Evolutionary conservation across 2,113 vertebrate species (phyloP).

Genomic region (Leuciscus idus): DNA sequence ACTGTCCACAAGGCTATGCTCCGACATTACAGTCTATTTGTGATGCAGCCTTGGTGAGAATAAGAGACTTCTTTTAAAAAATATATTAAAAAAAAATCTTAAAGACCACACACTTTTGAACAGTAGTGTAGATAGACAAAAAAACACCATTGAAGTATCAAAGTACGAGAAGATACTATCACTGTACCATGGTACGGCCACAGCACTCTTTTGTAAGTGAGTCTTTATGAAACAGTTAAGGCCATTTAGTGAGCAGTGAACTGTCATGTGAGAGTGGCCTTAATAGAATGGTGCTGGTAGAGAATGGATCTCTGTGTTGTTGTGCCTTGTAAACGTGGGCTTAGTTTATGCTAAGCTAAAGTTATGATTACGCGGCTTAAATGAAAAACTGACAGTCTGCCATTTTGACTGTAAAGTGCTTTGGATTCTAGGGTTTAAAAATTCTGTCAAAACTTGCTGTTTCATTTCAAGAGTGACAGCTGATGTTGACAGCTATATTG

Average conservation of each 20-base stretch:
- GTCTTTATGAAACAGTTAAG: conserved; percentile 20
- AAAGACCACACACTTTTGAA: neutral
- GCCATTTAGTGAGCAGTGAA: conserved; percentile 24
- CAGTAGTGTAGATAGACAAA: neutral
- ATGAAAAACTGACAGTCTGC: neutral
- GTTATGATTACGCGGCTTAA: neutral
- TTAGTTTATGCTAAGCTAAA: conserved; percentile 6
- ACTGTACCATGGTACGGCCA: conserved; percentile 1
- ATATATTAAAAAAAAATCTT: neutral
- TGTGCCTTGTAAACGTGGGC: neutral
- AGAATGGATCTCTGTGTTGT: conserved; percentile 19
- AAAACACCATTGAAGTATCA: neutral
- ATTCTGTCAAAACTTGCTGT: neutral
- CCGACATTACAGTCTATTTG: no score
- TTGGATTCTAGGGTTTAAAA: conserved; percentile 20
- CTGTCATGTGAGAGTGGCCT: conserved; percentile 20
- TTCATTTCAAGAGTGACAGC: neutral
- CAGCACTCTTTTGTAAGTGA: conserved; percentile 10
- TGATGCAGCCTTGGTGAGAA: neutral
- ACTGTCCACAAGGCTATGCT: no score
- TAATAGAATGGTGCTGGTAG: conserved; percentile 3
- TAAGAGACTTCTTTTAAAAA: neutral
- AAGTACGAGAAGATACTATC: neutral
- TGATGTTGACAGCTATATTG: conserved; percentile 29
- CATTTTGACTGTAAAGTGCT: conserved; percentile 5